Evolutionary conservation across 2,888 invertebrate species (phyloP).

Genomic region (Venustoraphidia nigricollis): DNA sequence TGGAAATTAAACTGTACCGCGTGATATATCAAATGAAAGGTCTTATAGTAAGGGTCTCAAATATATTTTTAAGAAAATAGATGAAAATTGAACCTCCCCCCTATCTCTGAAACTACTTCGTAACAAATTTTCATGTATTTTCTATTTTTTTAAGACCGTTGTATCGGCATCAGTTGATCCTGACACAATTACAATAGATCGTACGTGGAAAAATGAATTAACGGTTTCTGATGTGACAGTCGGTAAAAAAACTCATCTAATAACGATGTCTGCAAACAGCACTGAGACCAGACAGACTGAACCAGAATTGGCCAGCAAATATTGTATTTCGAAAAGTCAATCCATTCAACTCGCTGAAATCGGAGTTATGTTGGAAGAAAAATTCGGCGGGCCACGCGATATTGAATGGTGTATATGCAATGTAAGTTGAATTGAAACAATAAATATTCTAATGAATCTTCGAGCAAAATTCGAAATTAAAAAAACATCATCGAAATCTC

Average conservation of each 20-base stretch:
- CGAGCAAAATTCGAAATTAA: no score
- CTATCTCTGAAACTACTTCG: no score
- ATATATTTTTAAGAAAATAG: no score
- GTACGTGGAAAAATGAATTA: conserved; percentile 31
- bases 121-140: no score
- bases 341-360: conserved; percentile 38
- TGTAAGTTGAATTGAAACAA: conserved; percentile 22
- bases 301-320: conserved; percentile 25
- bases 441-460: no score
- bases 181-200: conserved; percentile 47
- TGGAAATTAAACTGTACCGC: no score
- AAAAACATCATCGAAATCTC: no score
- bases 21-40: no score
- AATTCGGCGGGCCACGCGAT: conserved; percentile 56
- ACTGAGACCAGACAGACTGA: conserved; percentile 15
- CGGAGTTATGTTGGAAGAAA: conserved; percentile 43
- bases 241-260: conserved; percentile 37
- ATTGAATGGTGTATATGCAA: conserved; percentile 64
- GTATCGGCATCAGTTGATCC: conserved; percentile 67
- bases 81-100: no score
- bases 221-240: conserved; percentile 28
- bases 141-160: conserved; percentile 40
- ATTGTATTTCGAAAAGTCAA: conserved; percentile 40
- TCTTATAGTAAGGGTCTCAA: no score
- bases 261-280: conserved; percentile 29